A percentile compares a stretch with the other conserved stretches of the same genome.
Evolutionary conservation across 2,888 invertebrate genomes (phyloP).

Genomic region (Pyrochroa serraticornis): DNA sequence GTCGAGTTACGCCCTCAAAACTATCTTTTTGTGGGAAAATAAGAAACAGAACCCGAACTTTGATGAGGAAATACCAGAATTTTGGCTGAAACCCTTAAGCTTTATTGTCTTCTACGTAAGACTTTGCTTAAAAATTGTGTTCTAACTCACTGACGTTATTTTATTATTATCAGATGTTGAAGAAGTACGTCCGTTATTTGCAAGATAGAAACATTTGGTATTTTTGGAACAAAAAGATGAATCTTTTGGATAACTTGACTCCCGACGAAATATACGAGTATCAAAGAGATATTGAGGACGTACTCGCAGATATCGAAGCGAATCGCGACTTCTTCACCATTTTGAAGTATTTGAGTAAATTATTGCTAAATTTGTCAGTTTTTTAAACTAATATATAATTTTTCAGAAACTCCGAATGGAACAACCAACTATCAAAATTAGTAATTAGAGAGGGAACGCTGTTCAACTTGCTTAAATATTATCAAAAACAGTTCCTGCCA

Average conservation of each 20-base stretch:
- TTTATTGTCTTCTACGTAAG: conserved; percentile 5
- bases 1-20: conserved; percentile 16
- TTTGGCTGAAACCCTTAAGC: conserved; percentile 4
- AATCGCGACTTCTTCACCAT: neutral
- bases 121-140: neutral
- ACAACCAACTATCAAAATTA: neutral
- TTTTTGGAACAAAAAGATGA: conserved; percentile 4
- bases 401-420: neutral
- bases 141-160: too few relatives aligned
- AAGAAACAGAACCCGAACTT: neutral
- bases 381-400: too few relatives aligned
- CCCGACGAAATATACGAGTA: neutral
- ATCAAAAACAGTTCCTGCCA: too few relatives aligned
- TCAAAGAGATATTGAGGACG: neutral
- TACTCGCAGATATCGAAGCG: neutral
- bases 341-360: neutral
- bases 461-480: conserved; percentile 4
- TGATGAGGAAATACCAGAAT: neutral
- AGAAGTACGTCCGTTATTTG: neutral
- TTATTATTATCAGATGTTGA: neutral
- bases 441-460: neutral
- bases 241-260: neutral
- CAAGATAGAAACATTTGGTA: neutral
- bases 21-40: conserved; percentile 3
- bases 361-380: neutral